Base-by-base conservation (phyloP, 2,888 invertebrate species). In the Brenthis ino region DNA sequence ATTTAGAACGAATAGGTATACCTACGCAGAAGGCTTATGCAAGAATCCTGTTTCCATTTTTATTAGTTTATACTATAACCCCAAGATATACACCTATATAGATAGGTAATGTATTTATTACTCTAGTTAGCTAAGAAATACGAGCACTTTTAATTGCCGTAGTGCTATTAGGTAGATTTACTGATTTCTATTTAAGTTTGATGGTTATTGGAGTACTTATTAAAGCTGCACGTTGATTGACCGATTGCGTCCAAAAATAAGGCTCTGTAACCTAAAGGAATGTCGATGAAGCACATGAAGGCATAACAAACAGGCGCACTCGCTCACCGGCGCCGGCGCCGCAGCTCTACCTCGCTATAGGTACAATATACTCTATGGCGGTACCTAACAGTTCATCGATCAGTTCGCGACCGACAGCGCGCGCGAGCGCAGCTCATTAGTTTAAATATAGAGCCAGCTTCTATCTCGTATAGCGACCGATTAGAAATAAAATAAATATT, bases 341-440 rank as follows among this genome's bases (percentile, higher is more conserved):
- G 75, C 60, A 51, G 69, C 67, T 65, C 67, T 51, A 47, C 60
- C 69, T 83, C 77, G 74, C 77, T 79, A 82, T 80, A 83, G 85
- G 37, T 43, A 43, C 37, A 43, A 43, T 11, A 43, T 43, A 82
- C 83, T 85, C 85, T 82, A 75, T 57, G 51, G 67, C 67, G 64
- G 63, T 51, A 47, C 57, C 69, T 83, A 77, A 74, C 80, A 83
- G 85, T 87, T 86, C 86, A 86, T 80, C 84, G 85, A 73, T 77
- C 85, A 88, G 88, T 88, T 80, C 82, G 84, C 85, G 83, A 81
- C 75, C 79, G 80, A 75, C 83, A 76, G 85, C 85, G 86, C 80
- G 79, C 80, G 85, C 82, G 83, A 74, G 82, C 85, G 81, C 83
- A 84, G 79, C 75, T 54, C 76, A 68, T 74, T 76, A 75, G 73